Evolutionary conservation across 1,140 invertebrate species (phyloP), one percentile per base, ranked within the genome.

Genomic region (Artemia franciscana): DNA sequence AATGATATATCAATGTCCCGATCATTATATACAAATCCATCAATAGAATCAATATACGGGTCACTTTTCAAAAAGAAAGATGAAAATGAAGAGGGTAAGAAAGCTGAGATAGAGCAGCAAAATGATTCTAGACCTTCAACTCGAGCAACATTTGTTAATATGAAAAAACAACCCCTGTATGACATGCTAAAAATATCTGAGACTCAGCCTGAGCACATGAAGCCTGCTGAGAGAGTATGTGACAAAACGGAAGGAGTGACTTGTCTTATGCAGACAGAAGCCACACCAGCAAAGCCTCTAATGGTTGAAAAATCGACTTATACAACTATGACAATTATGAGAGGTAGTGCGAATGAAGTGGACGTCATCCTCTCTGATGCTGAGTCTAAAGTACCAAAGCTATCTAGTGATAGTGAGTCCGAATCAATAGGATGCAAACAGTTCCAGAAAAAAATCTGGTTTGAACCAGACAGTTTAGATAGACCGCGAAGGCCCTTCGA

Each of bases 11-110:
- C n/a, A n/a, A n/a, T n/a, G n/a, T n/a, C n/a, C n/a, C 39, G 9
- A n/a, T 63, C 62, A 15, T 28, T 64, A 26, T 64, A 64, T 57
- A 64, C 63, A 15, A 64, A 64, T 25, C 63, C 63, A 5, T 64
- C 63, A 5, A 64, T 64, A 57, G 60, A 64, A 51, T 59, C 60
- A 18, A 64, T 64, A 24, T 64, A 64, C 60, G 51, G 60, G 9
- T 64, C 63, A 23, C 57, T 64, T 15, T 28, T 39, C 12, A n/a
- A n/a, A n/a, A n/a, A n/a, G n/a, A n/a, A n/a, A n/a, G n/a, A n/a
- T n/a, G n/a, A n/a, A n/a, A n/a, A n/a, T n/a, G n/a, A n/a, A n/a
- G n/a, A n/a, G n/a, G n/a, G n/a, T n/a, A n/a, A n/a, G n/a, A n/a
- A n/a, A n/a, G n/a, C n/a, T n/a, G n/a, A n/a, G n/a, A n/a, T n/a